A percentile compares a stretch with the other conserved stretches of the same genome.
Conservation (phyloP, 1,140 invertebrate genomes). For the Drosophila auraria region DNA sequence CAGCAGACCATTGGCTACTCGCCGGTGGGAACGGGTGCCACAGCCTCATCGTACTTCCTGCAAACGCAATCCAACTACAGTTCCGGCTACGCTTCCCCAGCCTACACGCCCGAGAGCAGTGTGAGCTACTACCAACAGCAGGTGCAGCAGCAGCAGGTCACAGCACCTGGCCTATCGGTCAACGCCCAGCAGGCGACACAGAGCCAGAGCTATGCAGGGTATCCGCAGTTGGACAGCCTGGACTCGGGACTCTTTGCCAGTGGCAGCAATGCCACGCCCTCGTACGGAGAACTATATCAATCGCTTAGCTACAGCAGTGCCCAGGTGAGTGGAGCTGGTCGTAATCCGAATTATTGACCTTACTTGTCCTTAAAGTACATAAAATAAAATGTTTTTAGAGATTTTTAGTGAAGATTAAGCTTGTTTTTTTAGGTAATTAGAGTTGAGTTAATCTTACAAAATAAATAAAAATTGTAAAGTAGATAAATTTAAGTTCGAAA, state of each 20-base stretch:
- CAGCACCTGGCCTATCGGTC: constrained; percentile 14
- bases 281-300: constrained; percentile 77
- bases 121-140: constrained; percentile 77
- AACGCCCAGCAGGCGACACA: constrained; percentile 32
- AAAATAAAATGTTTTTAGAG: not conserved
- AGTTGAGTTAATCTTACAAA: too few species aligned
- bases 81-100: constrained; percentile 80
- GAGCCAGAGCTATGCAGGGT: constrained; percentile 41
- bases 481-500: too few species aligned
- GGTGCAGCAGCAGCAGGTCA: constrained; percentile 33
- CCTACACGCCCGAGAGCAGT: constrained; percentile 69
- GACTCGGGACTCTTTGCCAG: constrained; percentile 69
- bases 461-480: too few species aligned
- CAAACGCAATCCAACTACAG: constrained; percentile 83
- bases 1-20: constrained; percentile 48
- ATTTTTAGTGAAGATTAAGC: not conserved
- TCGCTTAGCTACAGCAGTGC: constrained; percentile 60
- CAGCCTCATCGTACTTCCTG: constrained; percentile 68
- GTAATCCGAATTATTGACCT: not conserved
- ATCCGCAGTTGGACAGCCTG: constrained; percentile 69
- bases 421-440: too few species aligned
- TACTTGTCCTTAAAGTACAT: not conserved
- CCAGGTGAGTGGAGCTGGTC: constrained; percentile 50
- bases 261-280: constrained; percentile 66
- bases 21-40: constrained; percentile 17